Base-by-base conservation (phyloP, 2,888 invertebrate species). In the Cristatella mucedo region DNA sequence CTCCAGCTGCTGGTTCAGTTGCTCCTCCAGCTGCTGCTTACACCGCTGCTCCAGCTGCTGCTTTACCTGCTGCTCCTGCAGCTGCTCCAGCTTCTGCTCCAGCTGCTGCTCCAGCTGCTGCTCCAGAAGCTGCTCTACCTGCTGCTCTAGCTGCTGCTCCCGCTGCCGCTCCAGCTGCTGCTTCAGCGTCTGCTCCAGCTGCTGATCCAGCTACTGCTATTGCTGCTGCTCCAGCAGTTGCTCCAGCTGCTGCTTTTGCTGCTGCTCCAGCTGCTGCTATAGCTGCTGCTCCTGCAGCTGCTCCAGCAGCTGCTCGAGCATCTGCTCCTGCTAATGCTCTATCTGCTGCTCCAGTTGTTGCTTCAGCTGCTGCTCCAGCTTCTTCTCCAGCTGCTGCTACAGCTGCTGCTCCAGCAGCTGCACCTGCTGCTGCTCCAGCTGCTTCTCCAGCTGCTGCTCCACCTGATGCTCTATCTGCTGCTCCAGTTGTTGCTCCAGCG, bases 11-110 rank as follows among this genome's bases (percentile, higher is more conserved):
- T 19, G 38, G 13, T 33, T 37, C 34, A n/a, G 37, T 13, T 29
- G 42, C 43, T 13, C 33, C 21, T 41, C 29, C 32, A 19, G 36
- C 7, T 21, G 40, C 38, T 2, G 36, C 38, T 31, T 48, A 44
- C 16, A 41, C 20, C 24, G 39, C 43, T 6, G 42, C 7, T 33
- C 41, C 44, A 3, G 48, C 22, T 29, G 21, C 33, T 16, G 41
- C 33, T 29, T 32, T 32, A 2, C 30, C 16, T 26, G 43, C 43
- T n/a, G 42, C 30, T 33, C 42, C 45, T 21, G 36, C n/a, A n/a
- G n/a, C n/a, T n/a, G n/a, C n/a, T 1, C 37, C 34, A 16, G 29
- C 29, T 26, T 46, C 46, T 24, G 46, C 31, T 44, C 41, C 45
- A 4, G 40, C 22, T 30, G 32, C 24, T 11, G 42, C 45, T 15